Evolutionary conservation across 2,797 vertebrate species (phyloP).

Genomic region (Coccyzus lansbergi): DNA sequence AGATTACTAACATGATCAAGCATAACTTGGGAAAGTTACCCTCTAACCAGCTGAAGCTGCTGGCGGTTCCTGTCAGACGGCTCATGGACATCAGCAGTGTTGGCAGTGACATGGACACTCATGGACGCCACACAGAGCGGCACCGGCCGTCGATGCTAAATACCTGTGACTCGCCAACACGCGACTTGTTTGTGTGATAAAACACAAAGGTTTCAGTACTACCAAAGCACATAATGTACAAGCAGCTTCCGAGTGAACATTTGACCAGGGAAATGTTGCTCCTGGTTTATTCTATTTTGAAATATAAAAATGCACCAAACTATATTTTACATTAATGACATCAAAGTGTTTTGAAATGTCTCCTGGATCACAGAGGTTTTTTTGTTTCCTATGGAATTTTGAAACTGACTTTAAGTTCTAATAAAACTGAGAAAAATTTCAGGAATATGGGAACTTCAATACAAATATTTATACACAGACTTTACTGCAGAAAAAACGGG

Average conservation of each 20-base stretch:
- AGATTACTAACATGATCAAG: constrained; percentile 53
- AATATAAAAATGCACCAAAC: neutral
- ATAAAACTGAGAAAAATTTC: neutral
- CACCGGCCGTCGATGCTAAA: neutral
- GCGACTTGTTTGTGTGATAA: neutral
- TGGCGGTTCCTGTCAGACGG: neutral
- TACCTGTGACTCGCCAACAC: neutral
- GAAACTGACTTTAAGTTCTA: neutral
- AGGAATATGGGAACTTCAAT: neutral
- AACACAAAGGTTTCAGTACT: neutral
- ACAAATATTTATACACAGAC: neutral
- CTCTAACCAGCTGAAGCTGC: neutral
- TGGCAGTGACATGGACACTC: neutral
- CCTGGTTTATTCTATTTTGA: neutral
- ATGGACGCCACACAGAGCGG: neutral
- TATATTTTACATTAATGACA: neutral
- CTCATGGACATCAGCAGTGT: neutral
- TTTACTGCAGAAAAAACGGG: neutral
- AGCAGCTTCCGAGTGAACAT: neutral
- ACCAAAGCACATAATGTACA: neutral
- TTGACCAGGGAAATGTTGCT: neutral
- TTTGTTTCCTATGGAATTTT: neutral
- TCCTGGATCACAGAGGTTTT: neutral
- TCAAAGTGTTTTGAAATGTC: neutral
- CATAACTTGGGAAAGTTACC: constrained; percentile 35